phyloP scores from a whole-genome alignment of 2,888 invertebrate species.

The Trissoscelio sp. region DNA sequence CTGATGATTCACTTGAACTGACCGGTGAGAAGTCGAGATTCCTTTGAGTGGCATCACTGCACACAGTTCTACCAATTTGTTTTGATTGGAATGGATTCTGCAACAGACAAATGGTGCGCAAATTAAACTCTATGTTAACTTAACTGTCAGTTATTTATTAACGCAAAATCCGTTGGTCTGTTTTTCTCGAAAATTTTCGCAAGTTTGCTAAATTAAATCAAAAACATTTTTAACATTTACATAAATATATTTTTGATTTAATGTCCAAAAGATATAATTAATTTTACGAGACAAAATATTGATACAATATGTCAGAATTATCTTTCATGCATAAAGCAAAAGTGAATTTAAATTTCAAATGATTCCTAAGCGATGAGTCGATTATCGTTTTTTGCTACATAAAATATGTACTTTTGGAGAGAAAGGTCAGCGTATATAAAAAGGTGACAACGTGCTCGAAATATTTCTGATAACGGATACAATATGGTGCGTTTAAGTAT shows the following conservation, averaged over 20 bases:
- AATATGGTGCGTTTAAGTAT: constrained; percentile 10
- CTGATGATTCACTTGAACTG: constrained; percentile 55
- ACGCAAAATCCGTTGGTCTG: background rate
- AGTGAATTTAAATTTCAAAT: background rate
- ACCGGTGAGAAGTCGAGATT: constrained; percentile 68
- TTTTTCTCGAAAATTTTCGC: constrained; percentile 4
- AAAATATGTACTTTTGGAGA: background rate
- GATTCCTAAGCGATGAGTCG: background rate
- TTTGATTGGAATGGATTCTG: constrained; percentile 86
- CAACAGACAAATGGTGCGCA: constrained; percentile 35
- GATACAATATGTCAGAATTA: background rate
- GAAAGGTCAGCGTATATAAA: background rate
- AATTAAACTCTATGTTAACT: constrained; percentile 42
- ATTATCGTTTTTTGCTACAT: background rate
- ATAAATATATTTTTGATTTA: background rate
- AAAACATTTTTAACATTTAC: constrained; percentile 22
- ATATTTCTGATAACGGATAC: background rate
- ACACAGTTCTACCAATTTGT: constrained; percentile 76
- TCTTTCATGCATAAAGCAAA: background rate
- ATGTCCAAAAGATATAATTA: background rate
- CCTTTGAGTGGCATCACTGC: constrained; percentile 72
- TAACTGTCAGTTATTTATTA: constrained; percentile 29
- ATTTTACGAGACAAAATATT: background rate
- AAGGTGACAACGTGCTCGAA: constrained; percentile 4
- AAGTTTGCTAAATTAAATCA: constrained; percentile 13